Evolutionary conservation across 1,140 invertebrate genomes (phyloP).

Genomic region (Babylonia areolata): DNA sequence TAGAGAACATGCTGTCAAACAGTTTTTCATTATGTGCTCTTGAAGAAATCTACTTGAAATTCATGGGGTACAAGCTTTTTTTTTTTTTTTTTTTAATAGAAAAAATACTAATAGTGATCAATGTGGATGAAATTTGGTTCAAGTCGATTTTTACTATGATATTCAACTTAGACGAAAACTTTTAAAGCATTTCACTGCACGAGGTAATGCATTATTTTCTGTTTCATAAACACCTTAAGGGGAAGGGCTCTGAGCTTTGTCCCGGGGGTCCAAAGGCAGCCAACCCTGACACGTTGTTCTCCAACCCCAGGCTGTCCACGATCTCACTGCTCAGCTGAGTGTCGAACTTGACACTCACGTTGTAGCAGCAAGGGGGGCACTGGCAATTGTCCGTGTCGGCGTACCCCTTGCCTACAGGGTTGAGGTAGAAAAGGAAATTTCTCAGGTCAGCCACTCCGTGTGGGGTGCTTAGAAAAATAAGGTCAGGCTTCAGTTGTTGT

Average conservation of each 20-base stretch:
- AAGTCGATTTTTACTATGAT: too few relatives aligned
- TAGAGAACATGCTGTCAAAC: too few relatives aligned
- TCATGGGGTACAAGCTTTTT: too few relatives aligned
- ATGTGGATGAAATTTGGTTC: too few relatives aligned
- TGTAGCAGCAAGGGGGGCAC: slow-evolving; percentile 59
- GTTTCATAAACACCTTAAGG: slow-evolving; percentile 59
- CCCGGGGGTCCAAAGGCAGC: slow-evolving; percentile 56
- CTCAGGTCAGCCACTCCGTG: slow-evolving; percentile 57
- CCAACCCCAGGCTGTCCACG: slow-evolving; percentile 19
- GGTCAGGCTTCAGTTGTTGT: slow-evolving; percentile 42
- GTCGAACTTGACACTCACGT: slow-evolving; percentile 43
- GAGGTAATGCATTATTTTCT: too few relatives aligned
- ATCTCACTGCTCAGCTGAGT: slow-evolving; percentile 37
- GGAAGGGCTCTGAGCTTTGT: slow-evolving; percentile 50
- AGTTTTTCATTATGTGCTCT: too few relatives aligned
- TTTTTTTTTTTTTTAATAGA: too few relatives aligned
- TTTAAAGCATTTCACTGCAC: too few relatives aligned
- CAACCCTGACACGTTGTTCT: slow-evolving; percentile 53
- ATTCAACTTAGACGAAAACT: too few relatives aligned
- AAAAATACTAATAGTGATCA: too few relatives aligned
- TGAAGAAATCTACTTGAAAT: too few relatives aligned
- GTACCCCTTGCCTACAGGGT: slow-evolving; percentile 45
- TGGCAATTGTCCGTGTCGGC: slow-evolving; percentile 60
- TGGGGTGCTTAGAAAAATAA: slow-evolving; percentile 58
- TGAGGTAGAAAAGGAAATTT: slow-evolving; percentile 58